Base-by-base conservation (phyloP, 2,888 invertebrate genomes). In the Thereva nobilitata region DNA sequence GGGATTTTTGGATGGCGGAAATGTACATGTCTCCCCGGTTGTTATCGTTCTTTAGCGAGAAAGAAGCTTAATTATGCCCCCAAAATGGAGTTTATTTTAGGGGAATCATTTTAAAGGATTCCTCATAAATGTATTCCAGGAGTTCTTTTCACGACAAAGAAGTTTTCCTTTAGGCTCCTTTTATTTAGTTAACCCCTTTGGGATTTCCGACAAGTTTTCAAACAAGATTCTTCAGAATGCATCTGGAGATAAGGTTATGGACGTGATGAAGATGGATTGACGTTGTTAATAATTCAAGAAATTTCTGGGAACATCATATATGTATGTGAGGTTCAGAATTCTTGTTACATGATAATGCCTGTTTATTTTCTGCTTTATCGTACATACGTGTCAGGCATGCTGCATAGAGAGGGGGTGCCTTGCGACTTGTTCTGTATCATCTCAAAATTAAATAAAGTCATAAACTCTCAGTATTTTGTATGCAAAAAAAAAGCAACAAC, bases 81-180 rank as follows among this genome's bases (percentile, higher is more conserved):
- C 23, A 37, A 64, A n/a, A 64, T 10, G 52, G 64, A 64, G 53
- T 64, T 64, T 10, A 53, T 64, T 53, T 53, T 64, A 53, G 53
- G 53, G 23, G 64, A 50, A 64, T 53, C 64, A 64, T 53, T 64
- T 64, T 64, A 64, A 64, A 64, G 64, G 64, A 37, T 44, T 64
- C 12, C 44, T 37, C 53, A 64, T 64, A 64, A 64, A 64, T 64
- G 53, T 64, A 53, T 64, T 52, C 64, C 37, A 35, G 37, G 35
- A 53, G 37, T 52, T 37, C 38, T 64, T 64, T 64, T 35, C 49
- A n/a, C 50, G 50, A 45, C 50, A 40, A 49, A 52, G 52, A 64
- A 53, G 23, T 64, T 53, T 64, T 44, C 41, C 55, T 37, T 12
- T 38, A 5, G 61, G 41, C 55, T 42, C 7, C 12, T 52, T 50